Evolutionary conservation across 92 coral and sea anemone genomes (phyloP).

Genomic region (Actinostola sp.): DNA sequence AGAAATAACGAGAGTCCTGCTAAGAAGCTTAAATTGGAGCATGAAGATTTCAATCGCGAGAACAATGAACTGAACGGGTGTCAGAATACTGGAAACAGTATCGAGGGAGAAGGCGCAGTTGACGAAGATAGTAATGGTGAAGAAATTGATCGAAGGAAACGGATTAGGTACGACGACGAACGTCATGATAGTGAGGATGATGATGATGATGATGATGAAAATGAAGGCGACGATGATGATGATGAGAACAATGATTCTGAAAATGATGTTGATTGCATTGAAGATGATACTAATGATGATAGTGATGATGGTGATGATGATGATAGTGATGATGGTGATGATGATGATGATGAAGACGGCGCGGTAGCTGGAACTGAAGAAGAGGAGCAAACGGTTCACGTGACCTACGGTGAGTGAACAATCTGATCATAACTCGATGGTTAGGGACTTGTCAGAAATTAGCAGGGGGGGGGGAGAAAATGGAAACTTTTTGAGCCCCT

Average conservation of each 20-base stretch:
- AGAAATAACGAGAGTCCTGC: background rate
- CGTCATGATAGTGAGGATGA: conserved; percentile 10
- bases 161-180: no score
- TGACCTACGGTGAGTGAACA: conserved; percentile 27
- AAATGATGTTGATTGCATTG: background rate
- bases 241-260: conserved; percentile 5
- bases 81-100: background rate
- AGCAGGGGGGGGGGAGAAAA: background rate
- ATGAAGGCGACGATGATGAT: conserved; percentile 16
- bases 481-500: no score
- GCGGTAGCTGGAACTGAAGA: conserved; percentile 1
- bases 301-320: conserved; percentile 24
- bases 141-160: no score
- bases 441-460: background rate
- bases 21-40: background rate
- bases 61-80: conserved; percentile 7
- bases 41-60: background rate
- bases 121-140: conserved; percentile 23
- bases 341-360: conserved; percentile 10
- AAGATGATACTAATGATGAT: conserved; percentile 10
- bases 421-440: background rate
- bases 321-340: conserved; percentile 4
- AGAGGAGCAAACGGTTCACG: conserved; percentile 16
- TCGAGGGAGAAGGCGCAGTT: background rate
- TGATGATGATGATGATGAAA: conserved; percentile 13